A percentile compares a stretch with the other conserved stretches of the same genome.
Conservation (phyloP, 2,888 invertebrate species). For the Gandaritis pyraliata region DNA sequence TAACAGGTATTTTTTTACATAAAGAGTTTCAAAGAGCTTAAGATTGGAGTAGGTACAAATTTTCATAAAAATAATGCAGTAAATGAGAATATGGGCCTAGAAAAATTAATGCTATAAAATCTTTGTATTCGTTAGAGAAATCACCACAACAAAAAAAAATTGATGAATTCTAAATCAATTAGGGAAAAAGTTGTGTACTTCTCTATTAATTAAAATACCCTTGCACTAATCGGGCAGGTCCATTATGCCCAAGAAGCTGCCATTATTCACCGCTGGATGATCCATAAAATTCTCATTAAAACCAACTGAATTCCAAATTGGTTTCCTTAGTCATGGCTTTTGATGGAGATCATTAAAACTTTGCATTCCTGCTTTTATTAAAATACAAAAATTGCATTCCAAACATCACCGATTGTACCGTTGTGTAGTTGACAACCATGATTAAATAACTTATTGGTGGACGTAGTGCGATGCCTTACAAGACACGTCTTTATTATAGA, state of each 20-base stretch:
- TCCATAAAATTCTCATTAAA: conserved; percentile 43
- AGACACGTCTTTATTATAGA: too few species aligned
- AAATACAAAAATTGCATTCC: background rate
- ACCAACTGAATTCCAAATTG: conserved; percentile 47
- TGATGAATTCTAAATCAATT: background rate
- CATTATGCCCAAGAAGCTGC: conserved; percentile 10
- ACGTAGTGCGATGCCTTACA: too few species aligned
- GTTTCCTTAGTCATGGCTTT: conserved; percentile 48
- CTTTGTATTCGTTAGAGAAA: too few species aligned
- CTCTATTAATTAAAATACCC: conserved; percentile 24
- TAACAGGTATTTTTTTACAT: too few species aligned
- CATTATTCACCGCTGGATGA: conserved; percentile 22
- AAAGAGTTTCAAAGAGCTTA: too few species aligned
- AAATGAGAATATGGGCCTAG: too few species aligned
- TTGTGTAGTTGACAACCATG: too few species aligned
- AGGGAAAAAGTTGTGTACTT: conserved; percentile 2
- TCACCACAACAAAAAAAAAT: too few species aligned
- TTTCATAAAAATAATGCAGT: too few species aligned
- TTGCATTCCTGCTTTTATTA: conserved; percentile 24
- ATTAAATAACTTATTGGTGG: too few species aligned
- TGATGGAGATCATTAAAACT: conserved; percentile 51
- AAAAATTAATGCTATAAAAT: too few species aligned
- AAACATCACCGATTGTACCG: background rate
- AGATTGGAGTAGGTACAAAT: too few species aligned
- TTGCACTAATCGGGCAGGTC: conserved; percentile 9